These are phyloP conservation scores for Monomorium pharaonis DNA, from an alignment of 1,140 invertebrate species.

Conservation along the genomic window DNA sequence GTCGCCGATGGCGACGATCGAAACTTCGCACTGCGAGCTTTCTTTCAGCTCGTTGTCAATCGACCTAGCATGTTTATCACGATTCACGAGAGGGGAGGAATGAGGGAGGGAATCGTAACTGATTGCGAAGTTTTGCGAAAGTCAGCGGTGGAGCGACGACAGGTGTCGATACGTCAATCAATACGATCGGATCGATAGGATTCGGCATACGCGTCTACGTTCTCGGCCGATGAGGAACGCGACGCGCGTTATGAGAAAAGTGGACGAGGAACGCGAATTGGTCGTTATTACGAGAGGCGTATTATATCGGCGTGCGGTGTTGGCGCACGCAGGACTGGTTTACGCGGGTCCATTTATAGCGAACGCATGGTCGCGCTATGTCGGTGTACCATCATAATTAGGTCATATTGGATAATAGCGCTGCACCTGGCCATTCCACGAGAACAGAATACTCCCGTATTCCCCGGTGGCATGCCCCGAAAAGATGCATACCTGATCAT, in stretches of 20 bases:
- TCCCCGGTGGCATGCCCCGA: not conserved
- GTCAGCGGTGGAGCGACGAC: constrained; percentile 21
- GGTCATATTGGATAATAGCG: constrained; percentile 69
- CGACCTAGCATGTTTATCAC: constrained; percentile 32
- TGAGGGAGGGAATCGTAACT: not conserved
- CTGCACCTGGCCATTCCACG: constrained; percentile 60
- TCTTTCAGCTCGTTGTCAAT: constrained; percentile 38
- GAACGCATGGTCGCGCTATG: constrained; percentile 60
- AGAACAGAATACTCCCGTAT: constrained; percentile 25
- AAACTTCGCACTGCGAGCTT: constrained; percentile 19
- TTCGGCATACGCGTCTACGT: constrained; percentile 31
- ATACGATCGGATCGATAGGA: constrained; percentile 22
- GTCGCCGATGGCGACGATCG: not conserved
- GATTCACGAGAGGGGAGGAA: not conserved
- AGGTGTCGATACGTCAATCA: constrained; percentile 69
- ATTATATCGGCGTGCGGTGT: constrained; percentile 60
- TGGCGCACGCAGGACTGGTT: constrained; percentile 60
- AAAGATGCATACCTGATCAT: constrained; percentile 12
- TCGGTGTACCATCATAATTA: constrained; percentile 74
- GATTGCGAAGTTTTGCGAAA: constrained; percentile 48
- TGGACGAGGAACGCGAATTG: constrained; percentile 58
- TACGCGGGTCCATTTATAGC: constrained; percentile 71
- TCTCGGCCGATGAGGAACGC: constrained; percentile 34
- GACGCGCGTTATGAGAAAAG: constrained; percentile 12
- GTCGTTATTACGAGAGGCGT: constrained; percentile 64